Evolutionary conservation across 2,797 vertebrate species (phyloP).

Genomic region (Carduelis carduelis): DNA sequence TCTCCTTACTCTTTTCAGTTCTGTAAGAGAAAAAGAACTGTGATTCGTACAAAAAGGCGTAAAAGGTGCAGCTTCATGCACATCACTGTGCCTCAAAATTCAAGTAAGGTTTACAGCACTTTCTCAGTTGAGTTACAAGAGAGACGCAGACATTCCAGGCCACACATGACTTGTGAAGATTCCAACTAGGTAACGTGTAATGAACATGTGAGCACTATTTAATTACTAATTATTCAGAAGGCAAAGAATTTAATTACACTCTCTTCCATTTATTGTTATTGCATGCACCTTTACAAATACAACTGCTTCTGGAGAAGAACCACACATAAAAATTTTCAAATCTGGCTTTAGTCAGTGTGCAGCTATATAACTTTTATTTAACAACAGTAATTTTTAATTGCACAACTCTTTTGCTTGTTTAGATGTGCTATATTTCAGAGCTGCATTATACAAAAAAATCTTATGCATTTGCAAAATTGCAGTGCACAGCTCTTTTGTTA

Average conservation of each 20-base stretch:
- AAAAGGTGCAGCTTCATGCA: neutral
- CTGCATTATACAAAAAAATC: slow-evolving; percentile 8
- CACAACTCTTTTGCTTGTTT: slow-evolving; percentile 21
- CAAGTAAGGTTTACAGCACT: neutral
- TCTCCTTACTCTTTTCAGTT: neutral
- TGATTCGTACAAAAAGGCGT: neutral
- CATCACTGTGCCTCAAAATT: neutral
- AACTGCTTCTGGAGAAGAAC: neutral
- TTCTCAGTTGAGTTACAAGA: neutral
- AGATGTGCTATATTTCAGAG: neutral
- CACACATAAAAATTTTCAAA: neutral
- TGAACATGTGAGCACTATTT: neutral
- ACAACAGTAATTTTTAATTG: slow-evolving; percentile 34
- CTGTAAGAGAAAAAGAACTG: neutral
- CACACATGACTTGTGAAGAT: neutral
- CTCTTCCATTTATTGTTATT: neutral
- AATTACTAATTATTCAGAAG: neutral
- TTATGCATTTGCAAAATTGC: slow-evolving; percentile 39
- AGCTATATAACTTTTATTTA: neutral
- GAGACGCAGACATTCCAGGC: neutral
- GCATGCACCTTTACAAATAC: neutral
- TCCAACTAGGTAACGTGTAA: neutral
- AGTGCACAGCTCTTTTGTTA: slow-evolving; percentile 21
- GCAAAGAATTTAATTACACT: neutral
- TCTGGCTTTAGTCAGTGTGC: neutral